Percentiles rank a stretch among this genome's conserved stretches.
These are phyloP conservation scores for Pachypeltis micranthus DNA, from an alignment of 1,140 invertebrate species.

Conservation along the genomic window DNA sequence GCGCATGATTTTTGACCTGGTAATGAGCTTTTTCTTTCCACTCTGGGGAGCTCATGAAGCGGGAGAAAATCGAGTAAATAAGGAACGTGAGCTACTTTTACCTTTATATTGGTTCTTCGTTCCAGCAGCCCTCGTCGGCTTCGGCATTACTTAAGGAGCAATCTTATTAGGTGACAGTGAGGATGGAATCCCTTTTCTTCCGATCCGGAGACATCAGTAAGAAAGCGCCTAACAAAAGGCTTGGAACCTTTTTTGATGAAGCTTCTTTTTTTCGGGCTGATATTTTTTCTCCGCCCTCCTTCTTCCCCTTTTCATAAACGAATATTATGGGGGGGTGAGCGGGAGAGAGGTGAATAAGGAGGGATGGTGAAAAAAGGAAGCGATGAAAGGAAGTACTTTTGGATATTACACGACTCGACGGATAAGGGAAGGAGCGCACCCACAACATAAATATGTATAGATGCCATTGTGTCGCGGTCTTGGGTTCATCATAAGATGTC, in stretches of 20 bases:
- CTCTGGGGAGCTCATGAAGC: too few species aligned
- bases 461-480: background rate
- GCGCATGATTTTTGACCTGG: too few species aligned
- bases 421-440: background rate
- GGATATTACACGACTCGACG: background rate
- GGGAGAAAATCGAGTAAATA: background rate
- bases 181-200: background rate
- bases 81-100: background rate
- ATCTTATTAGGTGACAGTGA: constrained; percentile 6
- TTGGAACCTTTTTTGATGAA: background rate
- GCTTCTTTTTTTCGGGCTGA: background rate
- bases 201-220: background rate
- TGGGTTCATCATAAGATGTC: background rate
- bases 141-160: background rate
- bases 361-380: background rate
- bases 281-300: background rate
- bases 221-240: background rate
- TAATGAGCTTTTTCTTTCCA: too few species aligned
- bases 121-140: background rate
- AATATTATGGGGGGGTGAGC: too few species aligned
- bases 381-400: constrained; percentile 9
- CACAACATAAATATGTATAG: constrained; percentile 10
- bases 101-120: background rate
- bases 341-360: too few species aligned
- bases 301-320: constrained; percentile 1